Evolutionary conservation across 2,113 vertebrate species (phyloP).

Genomic region (Monopterus albus): DNA sequence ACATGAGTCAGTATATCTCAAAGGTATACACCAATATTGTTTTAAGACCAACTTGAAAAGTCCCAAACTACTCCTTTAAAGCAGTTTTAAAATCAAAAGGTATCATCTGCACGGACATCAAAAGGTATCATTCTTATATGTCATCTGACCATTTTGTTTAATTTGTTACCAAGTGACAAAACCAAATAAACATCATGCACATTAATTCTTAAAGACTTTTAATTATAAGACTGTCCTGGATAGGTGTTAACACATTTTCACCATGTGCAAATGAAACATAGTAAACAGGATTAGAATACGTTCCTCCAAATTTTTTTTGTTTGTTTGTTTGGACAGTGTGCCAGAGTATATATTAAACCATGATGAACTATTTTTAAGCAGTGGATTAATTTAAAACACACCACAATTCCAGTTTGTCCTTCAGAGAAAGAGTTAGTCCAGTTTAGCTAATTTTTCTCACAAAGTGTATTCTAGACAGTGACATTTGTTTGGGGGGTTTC

Average conservation of each 20-base stretch:
- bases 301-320: too few species aligned
- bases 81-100: too few species aligned
- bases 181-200: constrained; percentile 17
- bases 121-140: too few species aligned
- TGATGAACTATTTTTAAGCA: constrained; percentile 3
- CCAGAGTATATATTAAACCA: constrained; percentile 9
- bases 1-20: too few species aligned
- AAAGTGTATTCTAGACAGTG: constrained; percentile 54
- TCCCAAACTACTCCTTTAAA: too few species aligned
- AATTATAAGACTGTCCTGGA: constrained; percentile 34
- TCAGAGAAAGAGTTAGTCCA: constrained; percentile 45
- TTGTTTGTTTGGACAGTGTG: constrained; percentile 35
- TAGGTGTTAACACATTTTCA: constrained; percentile 53
- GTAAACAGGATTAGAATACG: constrained; percentile 49
- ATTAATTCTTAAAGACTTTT: constrained; percentile 43
- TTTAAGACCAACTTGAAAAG: too few species aligned
- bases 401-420: constrained; percentile 63
- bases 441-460: constrained; percentile 39
- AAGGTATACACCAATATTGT: too few species aligned
- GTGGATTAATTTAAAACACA: constrained; percentile 35
- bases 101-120: too few species aligned
- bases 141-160: too few species aligned
- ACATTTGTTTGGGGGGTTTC: constrained; percentile 6
- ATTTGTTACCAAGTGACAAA: constrained; percentile 2
- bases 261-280: constrained; percentile 73